A percentile compares a stretch with the other conserved stretches of the same genome.
Conservation (phyloP, 2,888 invertebrate species). For the Serrognathus titanus region DNA sequence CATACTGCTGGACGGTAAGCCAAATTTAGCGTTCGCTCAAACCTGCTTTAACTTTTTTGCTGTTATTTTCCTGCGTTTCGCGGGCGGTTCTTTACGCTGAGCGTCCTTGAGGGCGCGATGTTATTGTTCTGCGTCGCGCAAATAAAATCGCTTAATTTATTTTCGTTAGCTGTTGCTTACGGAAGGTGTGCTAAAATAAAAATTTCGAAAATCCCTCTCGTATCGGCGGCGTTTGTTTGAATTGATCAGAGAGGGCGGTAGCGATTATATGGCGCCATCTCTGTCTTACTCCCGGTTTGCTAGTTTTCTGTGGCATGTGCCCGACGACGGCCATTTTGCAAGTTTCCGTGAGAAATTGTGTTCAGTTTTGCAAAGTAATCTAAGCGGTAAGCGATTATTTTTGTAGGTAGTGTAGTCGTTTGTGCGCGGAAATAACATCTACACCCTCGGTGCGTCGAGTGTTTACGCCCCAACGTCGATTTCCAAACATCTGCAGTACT, state of each 20-base stretch:
- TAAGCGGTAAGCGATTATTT: constrained; percentile 55
- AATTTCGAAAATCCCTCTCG: constrained; percentile 19
- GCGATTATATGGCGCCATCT: constrained; percentile 34
- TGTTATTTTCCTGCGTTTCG: neutral
- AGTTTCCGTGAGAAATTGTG: constrained; percentile 63
- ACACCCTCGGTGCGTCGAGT: constrained; percentile 17
- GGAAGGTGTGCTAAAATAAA: too few species aligned
- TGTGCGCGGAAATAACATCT: constrained; percentile 11
- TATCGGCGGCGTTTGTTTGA: constrained; percentile 15
- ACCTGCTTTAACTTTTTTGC: constrained; percentile 9
- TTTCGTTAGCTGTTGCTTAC: neutral
- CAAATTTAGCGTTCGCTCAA: constrained; percentile 2
- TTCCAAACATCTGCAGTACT: constrained; percentile 21
- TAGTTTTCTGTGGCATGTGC: constrained; percentile 62
- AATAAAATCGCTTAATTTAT: neutral
- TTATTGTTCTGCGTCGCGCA: neutral
- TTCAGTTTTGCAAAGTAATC: constrained; percentile 58
- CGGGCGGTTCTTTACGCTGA: neutral
- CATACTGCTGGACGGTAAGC: constrained; percentile 35
- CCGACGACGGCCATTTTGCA: constrained; percentile 68
- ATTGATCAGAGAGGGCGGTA: constrained; percentile 35
- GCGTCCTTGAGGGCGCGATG: neutral
- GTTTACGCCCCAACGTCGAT: constrained; percentile 18
- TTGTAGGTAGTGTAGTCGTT: constrained; percentile 22
- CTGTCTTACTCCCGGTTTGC: constrained; percentile 52